Conservation (phyloP, 2,797 vertebrate species). For the Schizopygopsis malacanthus region DNA sequence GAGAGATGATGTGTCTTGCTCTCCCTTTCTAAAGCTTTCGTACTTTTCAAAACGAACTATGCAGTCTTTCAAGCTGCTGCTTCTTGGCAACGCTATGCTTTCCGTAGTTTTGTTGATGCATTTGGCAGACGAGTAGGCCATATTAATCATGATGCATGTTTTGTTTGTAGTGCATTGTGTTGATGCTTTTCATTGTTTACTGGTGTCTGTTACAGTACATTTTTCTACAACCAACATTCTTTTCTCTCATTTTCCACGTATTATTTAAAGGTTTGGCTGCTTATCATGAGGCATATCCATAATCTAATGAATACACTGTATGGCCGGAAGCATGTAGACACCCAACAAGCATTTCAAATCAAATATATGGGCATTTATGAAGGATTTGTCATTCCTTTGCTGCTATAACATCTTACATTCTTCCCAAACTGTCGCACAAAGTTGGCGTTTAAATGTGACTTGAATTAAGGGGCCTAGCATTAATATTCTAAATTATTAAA, state of each 20-base stretch:
- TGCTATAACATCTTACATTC: conserved; percentile 6
- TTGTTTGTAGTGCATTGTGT: neutral
- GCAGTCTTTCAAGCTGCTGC: conserved; percentile 31
- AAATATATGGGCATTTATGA: conserved; percentile 17
- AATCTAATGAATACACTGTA: conserved; percentile 11
- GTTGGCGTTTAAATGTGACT: neutral
- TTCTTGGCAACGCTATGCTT: conserved; percentile 9
- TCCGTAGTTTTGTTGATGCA: conserved; percentile 7
- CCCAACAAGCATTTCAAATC: neutral
- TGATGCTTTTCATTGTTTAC: neutral
- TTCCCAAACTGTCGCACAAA: neutral
- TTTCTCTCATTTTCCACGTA: neutral
- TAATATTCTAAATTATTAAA: neutral
- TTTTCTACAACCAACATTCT: neutral
- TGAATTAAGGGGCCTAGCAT: conserved; percentile 1
- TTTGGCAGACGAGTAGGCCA: conserved; percentile 20
- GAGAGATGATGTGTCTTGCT: conserved; percentile 28
- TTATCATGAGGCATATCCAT: conserved; percentile 1
- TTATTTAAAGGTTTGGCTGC: neutral
- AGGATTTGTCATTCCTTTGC: conserved; percentile 19
- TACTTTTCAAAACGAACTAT: conserved; percentile 45
- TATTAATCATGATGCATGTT: conserved; percentile 11
- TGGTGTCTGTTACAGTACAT: neutral
- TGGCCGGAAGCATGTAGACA: neutral
- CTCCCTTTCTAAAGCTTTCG: conserved; percentile 35